Percentiles rank a stretch among this genome's conserved stretches.
Conservation (phyloP, 2,888 invertebrate species). For the Brenthis ino region DNA sequence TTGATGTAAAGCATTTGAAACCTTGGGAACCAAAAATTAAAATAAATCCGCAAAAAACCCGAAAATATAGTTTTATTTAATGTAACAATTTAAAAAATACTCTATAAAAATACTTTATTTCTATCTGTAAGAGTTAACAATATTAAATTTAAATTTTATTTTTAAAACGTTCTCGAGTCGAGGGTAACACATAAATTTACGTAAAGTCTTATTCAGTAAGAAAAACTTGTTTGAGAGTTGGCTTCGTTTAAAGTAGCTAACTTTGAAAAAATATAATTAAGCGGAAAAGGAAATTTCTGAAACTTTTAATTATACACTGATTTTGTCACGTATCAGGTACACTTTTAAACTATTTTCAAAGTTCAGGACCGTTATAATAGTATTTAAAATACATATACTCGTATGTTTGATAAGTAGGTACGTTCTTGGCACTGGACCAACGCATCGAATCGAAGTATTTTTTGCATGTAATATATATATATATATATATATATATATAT, state of each 20-base stretch:
- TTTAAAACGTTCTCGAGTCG: slow-evolving; percentile 1
- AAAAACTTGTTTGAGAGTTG: slow-evolving; percentile 27
- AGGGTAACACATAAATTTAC: slow-evolving; percentile 19
- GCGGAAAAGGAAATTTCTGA: slow-evolving; percentile 20
- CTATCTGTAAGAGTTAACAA: background rate
- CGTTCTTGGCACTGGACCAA: too few species aligned
- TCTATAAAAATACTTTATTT: too few species aligned
- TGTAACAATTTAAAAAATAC: too few species aligned
- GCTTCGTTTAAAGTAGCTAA: slow-evolving; percentile 31
- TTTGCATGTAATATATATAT: too few species aligned
- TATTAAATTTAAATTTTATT: slow-evolving; percentile 10
- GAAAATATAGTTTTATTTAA: too few species aligned
- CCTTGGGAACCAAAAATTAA: too few species aligned
- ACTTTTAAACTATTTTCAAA: slow-evolving; percentile 6
- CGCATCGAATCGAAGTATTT: too few species aligned
- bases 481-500: too few species aligned
- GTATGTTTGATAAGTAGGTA: too few species aligned
- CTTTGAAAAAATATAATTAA: slow-evolving; percentile 33
- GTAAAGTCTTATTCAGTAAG: slow-evolving; percentile 26
- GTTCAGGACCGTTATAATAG: background rate
- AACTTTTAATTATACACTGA: slow-evolving; percentile 33
- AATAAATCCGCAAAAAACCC: too few species aligned
- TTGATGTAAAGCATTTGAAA: too few species aligned
- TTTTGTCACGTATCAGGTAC: slow-evolving; percentile 17
- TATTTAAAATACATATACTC: too few species aligned